phyloP scores from a whole-genome alignment of 37 sponge, comb jelly and placozoan species.

The Chondrilla cf. caribensis region DNA sequence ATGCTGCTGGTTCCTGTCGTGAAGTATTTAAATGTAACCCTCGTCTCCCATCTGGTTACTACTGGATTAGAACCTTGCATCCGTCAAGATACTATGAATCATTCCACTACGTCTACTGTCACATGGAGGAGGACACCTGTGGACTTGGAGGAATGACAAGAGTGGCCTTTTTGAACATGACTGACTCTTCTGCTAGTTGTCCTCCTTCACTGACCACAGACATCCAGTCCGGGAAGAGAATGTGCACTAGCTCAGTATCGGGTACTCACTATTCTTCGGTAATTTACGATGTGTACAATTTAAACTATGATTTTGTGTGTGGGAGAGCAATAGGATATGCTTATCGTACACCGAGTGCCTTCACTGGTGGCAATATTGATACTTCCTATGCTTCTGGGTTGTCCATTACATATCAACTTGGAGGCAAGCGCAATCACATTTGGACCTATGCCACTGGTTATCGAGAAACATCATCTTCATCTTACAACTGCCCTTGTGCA shows the following conservation, averaged over 20 bases:
- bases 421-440: not conserved
- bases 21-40: too few relatives aligned
- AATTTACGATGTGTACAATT: not conserved
- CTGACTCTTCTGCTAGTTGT: not conserved
- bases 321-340: conserved; percentile 19
- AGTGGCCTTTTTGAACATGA: not conserved
- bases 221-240: not conserved
- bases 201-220: not conserved
- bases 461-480: not conserved
- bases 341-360: not conserved
- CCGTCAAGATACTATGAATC: not conserved
- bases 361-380: not conserved
- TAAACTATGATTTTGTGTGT: not conserved
- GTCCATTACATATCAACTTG: not conserved
- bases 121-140: not conserved
- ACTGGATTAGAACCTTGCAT: not conserved
- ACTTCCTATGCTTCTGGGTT: not conserved
- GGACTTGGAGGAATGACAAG: not conserved
- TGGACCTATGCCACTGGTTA: conserved; percentile 25
- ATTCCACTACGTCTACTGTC: not conserved
- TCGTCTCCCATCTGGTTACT: not conserved
- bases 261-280: not conserved
- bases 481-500: conserved; percentile 19
- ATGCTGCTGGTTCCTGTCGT: too few relatives aligned
- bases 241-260: not conserved